Evolutionary conservation across 2,888 invertebrate genomes (phyloP).

Genomic region (Acrobasis repandana): DNA sequence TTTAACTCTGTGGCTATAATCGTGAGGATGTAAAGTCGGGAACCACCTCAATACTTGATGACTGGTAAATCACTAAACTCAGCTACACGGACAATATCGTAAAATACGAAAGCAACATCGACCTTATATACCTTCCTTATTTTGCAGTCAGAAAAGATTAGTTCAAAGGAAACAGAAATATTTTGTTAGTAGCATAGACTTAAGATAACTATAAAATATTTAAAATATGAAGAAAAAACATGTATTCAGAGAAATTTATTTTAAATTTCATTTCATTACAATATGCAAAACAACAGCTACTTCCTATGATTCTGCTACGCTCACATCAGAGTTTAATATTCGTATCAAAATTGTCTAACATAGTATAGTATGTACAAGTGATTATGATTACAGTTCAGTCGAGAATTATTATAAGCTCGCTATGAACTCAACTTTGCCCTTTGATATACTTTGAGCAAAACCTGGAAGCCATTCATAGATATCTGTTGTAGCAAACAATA

Average conservation of each 20-base stretch:
- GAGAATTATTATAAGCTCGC: conserved; percentile 39
- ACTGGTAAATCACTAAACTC: too few species aligned
- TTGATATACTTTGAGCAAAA: conserved; percentile 51
- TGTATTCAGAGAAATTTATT: conserved; percentile 55
- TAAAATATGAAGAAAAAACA: too few species aligned
- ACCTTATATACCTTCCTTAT: too few species aligned
- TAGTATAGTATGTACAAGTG: conserved; percentile 51
- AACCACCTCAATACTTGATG: too few species aligned
- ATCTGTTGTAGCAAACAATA: conserved; percentile 25
- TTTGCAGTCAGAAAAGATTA: too few species aligned
- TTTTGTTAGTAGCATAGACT: too few species aligned
- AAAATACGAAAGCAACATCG: too few species aligned
- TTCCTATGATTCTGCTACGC: conserved; percentile 51
- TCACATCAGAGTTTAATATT: conserved; percentile 35
- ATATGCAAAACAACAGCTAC: conserved; percentile 56
- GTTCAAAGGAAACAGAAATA: too few species aligned
- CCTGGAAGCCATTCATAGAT: conserved; percentile 57
- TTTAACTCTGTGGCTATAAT: too few species aligned
- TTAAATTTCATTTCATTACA: conserved; percentile 54
- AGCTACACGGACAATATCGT: too few species aligned
- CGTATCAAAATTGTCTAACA: conserved; percentile 62
- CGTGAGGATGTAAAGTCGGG: too few species aligned
- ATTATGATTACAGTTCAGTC: conserved; percentile 40
- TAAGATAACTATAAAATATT: too few species aligned
- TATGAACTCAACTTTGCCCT: conserved; percentile 35